phyloP scores from a whole-genome alignment of 2,888 invertebrate genomes.

The Scelioninae gen. 1 region DNA sequence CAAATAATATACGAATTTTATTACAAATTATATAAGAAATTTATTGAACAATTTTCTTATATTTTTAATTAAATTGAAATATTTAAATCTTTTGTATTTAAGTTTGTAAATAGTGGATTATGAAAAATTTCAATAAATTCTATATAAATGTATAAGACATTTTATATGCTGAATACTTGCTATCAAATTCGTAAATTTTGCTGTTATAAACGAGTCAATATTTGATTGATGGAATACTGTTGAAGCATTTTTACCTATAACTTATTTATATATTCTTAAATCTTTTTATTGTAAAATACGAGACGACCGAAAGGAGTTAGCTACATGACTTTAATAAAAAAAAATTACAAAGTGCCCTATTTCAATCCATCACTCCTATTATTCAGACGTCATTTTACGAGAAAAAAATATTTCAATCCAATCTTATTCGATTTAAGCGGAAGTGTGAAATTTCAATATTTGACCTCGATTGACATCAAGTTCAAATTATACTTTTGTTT shows the following conservation, averaged over 20 bases:
- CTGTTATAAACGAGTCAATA: slow-evolving; percentile 31
- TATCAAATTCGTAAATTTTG: slow-evolving; percentile 24
- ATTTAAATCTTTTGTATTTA: neutral
- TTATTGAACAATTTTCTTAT: too few relatives aligned
- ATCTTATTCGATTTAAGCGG: slow-evolving; percentile 3
- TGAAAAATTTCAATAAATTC: neutral
- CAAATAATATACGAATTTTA: neutral
- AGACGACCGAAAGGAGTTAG: slow-evolving; percentile 19
- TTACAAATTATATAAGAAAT: too few relatives aligned
- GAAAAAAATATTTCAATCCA: slow-evolving; percentile 22
- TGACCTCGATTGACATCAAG: neutral
- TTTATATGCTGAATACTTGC: slow-evolving; percentile 10
- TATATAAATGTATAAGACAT: neutral
- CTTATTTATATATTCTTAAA: slow-evolving; percentile 34
- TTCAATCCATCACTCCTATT: slow-evolving; percentile 52
- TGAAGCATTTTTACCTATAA: slow-evolving; percentile 21
- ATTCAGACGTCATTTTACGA: slow-evolving; percentile 25
- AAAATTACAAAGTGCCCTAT: slow-evolving; percentile 27
- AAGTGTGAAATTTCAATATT: slow-evolving; percentile 20
- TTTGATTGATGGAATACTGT: slow-evolving; percentile 40
- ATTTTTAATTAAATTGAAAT: too few relatives aligned
- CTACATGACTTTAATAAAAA: slow-evolving; percentile 15
- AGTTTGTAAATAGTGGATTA: neutral
- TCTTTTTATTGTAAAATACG: slow-evolving; percentile 8
- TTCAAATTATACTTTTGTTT: neutral